These are phyloP conservation scores for Drosophila conformis DNA, from an alignment of 2,888 invertebrate species.

Conservation along the genomic window DNA sequence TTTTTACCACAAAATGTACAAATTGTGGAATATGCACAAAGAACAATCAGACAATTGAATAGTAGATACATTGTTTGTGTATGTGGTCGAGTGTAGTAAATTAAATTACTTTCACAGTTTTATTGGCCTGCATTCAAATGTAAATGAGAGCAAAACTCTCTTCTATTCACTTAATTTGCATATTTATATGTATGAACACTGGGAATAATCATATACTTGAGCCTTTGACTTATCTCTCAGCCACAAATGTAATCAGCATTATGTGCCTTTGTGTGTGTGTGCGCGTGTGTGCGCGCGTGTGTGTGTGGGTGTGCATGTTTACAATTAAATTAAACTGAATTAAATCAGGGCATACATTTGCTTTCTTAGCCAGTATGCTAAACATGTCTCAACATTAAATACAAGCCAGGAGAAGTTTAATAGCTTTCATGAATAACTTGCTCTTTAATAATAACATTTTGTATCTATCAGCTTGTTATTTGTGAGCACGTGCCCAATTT, in stretches of 20 bases:
- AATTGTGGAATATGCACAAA: background rate
- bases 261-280: constrained; percentile 8
- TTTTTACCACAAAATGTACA: constrained; percentile 23
- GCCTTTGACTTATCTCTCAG: constrained; percentile 42
- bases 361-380: constrained; percentile 13
- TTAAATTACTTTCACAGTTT: constrained; percentile 60
- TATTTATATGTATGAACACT: constrained; percentile 15
- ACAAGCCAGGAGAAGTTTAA: constrained; percentile 2
- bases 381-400: constrained; percentile 27
- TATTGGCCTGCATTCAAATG: constrained; percentile 46
- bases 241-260: constrained; percentile 45
- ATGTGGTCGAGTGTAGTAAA: constrained; percentile 35
- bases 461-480: constrained; percentile 24
- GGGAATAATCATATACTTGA: constrained; percentile 34
- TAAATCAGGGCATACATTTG: constrained; percentile 64
- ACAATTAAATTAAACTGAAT: constrained; percentile 64
- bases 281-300: constrained; percentile 1
- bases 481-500: constrained; percentile 33
- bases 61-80: constrained; percentile 7
- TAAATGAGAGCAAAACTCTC: constrained; percentile 16
- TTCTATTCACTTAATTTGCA: constrained; percentile 37
- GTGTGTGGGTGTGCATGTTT: constrained; percentile 21
- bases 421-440: constrained; percentile 21
- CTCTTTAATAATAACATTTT: constrained; percentile 4
- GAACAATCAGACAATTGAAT: constrained; percentile 41